phyloP scores from a whole-genome alignment of 1,140 invertebrate genomes.

The Drosophila melanica region DNA sequence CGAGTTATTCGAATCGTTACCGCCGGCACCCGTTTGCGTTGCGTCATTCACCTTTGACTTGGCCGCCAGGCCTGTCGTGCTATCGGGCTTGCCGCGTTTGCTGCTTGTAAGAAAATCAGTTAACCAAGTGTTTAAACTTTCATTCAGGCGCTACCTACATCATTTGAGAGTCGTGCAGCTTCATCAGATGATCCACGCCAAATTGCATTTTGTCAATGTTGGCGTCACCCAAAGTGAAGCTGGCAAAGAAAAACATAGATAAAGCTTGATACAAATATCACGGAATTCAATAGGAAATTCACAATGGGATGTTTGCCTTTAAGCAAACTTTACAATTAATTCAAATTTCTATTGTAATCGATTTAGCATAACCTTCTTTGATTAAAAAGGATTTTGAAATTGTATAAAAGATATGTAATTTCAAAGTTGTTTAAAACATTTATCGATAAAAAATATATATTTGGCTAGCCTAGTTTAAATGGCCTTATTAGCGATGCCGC shows the following conservation, averaged over 20 bases:
- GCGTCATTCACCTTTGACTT: constrained; percentile 57
- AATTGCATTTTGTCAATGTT: constrained; percentile 80
- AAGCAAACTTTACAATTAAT: background rate
- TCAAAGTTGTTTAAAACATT: too few relatives aligned
- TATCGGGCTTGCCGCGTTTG: constrained; percentile 72
- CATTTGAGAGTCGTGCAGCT: constrained; percentile 71
- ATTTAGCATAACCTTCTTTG: background rate
- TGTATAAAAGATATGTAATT: background rate
- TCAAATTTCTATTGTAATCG: background rate
- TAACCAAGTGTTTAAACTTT: background rate
- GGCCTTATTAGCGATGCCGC: too few relatives aligned
- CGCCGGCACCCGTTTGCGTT: constrained; percentile 31
- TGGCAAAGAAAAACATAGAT: constrained; percentile 30
- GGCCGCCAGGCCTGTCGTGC: constrained; percentile 47
- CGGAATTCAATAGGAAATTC: background rate
- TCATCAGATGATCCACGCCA: constrained; percentile 77
- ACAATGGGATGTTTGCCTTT: background rate
- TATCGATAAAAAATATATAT: too few relatives aligned
- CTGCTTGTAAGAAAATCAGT: constrained; percentile 15
- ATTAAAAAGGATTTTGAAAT: background rate
- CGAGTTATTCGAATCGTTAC: constrained; percentile 44
- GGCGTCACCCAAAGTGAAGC: constrained; percentile 70
- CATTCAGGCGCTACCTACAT: constrained; percentile 50
- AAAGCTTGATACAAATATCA: background rate
- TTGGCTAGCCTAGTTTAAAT: too few relatives aligned